A percentile compares a stretch with the other conserved stretches of the same genome.
phyloP scores from a whole-genome alignment of 1,140 invertebrate genomes.

The Pseudomyrmex flavicornis region DNA sequence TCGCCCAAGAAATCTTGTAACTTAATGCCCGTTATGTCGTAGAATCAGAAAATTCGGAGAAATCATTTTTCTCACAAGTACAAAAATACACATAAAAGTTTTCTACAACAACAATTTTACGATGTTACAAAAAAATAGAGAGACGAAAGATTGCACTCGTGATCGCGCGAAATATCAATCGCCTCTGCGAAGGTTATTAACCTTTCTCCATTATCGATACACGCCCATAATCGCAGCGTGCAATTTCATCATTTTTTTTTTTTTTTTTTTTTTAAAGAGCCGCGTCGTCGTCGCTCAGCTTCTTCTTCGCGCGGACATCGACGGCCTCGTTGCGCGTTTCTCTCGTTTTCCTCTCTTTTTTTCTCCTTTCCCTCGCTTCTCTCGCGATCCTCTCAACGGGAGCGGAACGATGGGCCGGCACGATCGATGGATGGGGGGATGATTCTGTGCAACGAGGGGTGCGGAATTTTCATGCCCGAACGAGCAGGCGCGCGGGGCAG shows the following conservation, averaged over 20 bases:
- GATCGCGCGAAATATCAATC: slow-evolving; percentile 47
- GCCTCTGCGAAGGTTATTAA: slow-evolving; percentile 54
- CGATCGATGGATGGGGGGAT: slow-evolving; percentile 70
- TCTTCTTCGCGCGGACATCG: slow-evolving; percentile 48
- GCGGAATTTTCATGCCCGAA: slow-evolving; percentile 76
- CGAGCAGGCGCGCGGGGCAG: slow-evolving; percentile 63
- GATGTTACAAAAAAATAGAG: background rate
- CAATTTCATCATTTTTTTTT: slow-evolving; percentile 37
- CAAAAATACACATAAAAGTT: too few species aligned
- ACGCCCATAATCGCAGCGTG: slow-evolving; percentile 22
- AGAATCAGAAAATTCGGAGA: too few species aligned
- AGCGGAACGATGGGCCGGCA: slow-evolving; percentile 63
- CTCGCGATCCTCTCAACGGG: slow-evolving; percentile 48
- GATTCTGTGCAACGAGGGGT: slow-evolving; percentile 76
- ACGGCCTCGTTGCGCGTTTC: slow-evolving; percentile 34
- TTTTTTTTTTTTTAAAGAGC: background rate
- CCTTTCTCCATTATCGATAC: slow-evolving; percentile 21
- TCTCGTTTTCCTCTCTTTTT: slow-evolving; percentile 2
- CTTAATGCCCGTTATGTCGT: too few species aligned
- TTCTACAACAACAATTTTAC: too few species aligned
- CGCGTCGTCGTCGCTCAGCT: slow-evolving; percentile 5
- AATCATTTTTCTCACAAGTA: too few species aligned
- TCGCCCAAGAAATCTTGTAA: background rate
- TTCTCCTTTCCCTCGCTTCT: slow-evolving; percentile 27
- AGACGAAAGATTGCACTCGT: slow-evolving; percentile 15